Evolutionary conservation across 2,797 vertebrate species (phyloP).

Genomic region (Hapalemur alaotrensis): DNA sequence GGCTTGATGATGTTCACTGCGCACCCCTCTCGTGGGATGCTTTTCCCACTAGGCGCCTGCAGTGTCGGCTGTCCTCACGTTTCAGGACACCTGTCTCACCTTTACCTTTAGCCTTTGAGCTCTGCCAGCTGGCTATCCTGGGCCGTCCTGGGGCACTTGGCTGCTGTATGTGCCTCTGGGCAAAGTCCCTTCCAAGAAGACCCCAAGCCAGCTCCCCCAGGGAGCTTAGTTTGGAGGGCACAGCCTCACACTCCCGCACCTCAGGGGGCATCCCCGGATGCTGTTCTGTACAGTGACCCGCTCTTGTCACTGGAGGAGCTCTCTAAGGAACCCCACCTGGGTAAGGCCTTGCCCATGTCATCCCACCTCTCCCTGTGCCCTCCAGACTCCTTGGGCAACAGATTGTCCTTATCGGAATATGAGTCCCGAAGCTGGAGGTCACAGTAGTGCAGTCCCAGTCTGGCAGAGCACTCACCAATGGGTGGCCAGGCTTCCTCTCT

Average conservation of each 20-base stretch:
- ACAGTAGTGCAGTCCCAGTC: fast-evolving
- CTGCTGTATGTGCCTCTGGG: not conserved
- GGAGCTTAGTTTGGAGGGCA: not conserved
- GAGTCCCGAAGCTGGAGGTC: not conserved
- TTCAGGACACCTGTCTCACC: not conserved
- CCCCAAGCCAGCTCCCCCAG: not conserved
- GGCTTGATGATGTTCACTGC: fast-evolving
- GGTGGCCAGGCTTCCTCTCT: not conserved
- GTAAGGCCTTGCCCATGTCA: fast-evolving
- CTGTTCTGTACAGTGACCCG: not conserved
- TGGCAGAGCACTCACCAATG: not conserved
- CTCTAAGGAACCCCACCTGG: fast-evolving
- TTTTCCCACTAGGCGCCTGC: not conserved
- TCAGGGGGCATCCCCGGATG: too few relatives aligned
- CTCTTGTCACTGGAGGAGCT: not conserved
- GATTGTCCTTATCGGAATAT: not conserved
- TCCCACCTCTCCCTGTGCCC: not conserved
- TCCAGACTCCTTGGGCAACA: not conserved
- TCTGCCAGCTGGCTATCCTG: not conserved
- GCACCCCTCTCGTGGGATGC: not conserved
- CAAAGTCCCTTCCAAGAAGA: not conserved
- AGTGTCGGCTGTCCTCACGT: too few relatives aligned
- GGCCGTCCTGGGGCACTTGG: too few relatives aligned
- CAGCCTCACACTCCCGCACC: not conserved
- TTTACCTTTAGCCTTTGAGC: not conserved